These are phyloP conservation scores for Phylloscopus trochiloides DNA, from an alignment of 2,113 vertebrate genomes.

Conservation along the genomic window DNA sequence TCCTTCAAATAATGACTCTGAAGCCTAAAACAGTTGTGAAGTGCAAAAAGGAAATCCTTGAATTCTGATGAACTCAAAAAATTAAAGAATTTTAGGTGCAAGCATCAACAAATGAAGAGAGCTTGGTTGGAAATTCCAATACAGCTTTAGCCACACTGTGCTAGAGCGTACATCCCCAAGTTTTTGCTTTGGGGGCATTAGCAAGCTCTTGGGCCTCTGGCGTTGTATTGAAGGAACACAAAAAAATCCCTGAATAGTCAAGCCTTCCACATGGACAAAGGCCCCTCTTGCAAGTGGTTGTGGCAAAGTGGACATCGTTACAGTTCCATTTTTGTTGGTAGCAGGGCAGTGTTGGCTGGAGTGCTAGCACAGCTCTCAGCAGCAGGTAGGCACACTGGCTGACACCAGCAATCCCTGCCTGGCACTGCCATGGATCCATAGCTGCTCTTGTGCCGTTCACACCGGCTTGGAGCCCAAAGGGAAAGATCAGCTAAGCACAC, in stretches of 20 bases:
- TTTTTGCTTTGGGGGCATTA: not conserved
- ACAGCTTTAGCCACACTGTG: not conserved
- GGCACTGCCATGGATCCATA: not conserved
- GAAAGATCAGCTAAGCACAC: not conserved
- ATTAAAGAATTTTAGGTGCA: not conserved
- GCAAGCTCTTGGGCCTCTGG: not conserved
- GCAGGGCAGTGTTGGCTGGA: not conserved
- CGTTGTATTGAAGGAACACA: not conserved
- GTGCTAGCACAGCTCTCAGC: not conserved
- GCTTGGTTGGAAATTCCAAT: not conserved
- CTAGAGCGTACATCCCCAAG: not conserved
- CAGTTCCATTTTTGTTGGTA: not conserved
- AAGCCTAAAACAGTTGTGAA: not conserved
- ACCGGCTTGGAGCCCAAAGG: rapidly evolving
- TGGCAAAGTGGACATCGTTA: not conserved
- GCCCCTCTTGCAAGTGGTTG: not conserved
- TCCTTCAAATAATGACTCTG: not conserved
- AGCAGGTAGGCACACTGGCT: not conserved
- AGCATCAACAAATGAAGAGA: not conserved
- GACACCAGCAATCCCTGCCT: not conserved
- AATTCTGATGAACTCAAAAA: not conserved
- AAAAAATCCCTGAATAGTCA: not conserved
- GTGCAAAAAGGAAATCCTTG: not conserved
- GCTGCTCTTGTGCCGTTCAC: not conserved
- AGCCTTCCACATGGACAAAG: not conserved